A percentile compares a stretch with the other conserved stretches of the same genome.
These are phyloP conservation scores for Rhea americana DNA, from an alignment of 2,113 vertebrate genomes.

Conservation along the genomic window DNA sequence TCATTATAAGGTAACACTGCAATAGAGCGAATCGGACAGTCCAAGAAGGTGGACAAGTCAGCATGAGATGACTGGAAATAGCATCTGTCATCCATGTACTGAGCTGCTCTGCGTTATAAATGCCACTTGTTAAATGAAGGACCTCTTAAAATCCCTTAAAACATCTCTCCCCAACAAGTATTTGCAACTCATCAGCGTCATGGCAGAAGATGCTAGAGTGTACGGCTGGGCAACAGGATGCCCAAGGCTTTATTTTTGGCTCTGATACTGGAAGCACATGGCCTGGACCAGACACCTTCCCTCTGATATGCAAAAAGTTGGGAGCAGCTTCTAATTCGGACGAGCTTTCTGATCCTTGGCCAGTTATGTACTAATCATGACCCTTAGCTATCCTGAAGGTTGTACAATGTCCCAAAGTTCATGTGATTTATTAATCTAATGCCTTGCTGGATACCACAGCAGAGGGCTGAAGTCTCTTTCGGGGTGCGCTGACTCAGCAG, in stretches of 20 bases:
- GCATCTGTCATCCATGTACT: neutral
- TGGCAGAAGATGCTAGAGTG: neutral
- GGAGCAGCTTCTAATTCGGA: neutral
- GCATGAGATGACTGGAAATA: neutral
- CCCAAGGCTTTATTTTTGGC: neutral
- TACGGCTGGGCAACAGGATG: neutral
- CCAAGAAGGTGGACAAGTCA: fast-evolving
- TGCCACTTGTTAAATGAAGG: neutral
- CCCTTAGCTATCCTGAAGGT: too few relatives aligned
- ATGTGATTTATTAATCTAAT: neutral
- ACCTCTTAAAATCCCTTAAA: neutral
- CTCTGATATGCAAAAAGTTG: neutral
- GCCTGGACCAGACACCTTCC: neutral
- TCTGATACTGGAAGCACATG: neutral
- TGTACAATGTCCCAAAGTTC: neutral
- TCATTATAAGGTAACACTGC: neutral
- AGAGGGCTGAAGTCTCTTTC: neutral
- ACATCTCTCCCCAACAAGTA: neutral
- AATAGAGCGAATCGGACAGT: neutral
- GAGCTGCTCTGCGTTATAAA: neutral
- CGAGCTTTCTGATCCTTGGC: neutral
- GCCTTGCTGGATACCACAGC: neutral
- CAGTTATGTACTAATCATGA: neutral
- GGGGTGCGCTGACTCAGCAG: too few relatives aligned
- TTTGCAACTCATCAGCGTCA: fast-evolving